These are phyloP conservation scores for Hypomecis atomaria DNA, from an alignment of 2,888 invertebrate species.

Conservation along the genomic window DNA sequence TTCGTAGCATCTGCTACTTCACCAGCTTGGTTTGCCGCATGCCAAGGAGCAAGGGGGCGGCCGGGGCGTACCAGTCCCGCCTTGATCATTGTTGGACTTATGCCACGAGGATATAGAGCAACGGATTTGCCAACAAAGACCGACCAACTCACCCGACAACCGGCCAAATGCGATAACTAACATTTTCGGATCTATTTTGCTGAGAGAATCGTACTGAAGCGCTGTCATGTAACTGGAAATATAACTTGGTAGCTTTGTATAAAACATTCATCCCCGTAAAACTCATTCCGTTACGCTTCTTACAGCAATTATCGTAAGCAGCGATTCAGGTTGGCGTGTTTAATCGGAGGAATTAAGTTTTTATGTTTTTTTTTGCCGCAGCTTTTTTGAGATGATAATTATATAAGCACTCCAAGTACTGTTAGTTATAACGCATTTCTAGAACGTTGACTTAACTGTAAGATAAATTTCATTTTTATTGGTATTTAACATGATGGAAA, in stretches of 20 bases:
- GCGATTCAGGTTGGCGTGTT: conserved; percentile 9
- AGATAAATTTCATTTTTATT: background rate
- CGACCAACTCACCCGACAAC: background rate
- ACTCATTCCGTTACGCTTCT: conserved; percentile 52
- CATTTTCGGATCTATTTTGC: background rate
- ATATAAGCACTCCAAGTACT: background rate
- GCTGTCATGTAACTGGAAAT: background rate
- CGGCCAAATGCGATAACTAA: background rate
- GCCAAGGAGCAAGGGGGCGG: conserved; percentile 61
- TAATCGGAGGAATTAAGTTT: conserved; percentile 19
- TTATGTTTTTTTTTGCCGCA: conserved; percentile 2
- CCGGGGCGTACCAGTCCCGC: conserved; percentile 66
- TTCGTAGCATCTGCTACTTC: conserved; percentile 19
- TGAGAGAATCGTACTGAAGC: background rate
- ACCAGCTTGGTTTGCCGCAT: conserved; percentile 12
- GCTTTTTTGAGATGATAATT: background rate
- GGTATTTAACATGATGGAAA: too few relatives aligned
- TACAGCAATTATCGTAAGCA: conserved; percentile 28
- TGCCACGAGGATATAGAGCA: conserved; percentile 31
- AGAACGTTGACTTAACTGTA: background rate
- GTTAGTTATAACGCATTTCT: background rate
- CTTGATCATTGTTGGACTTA: conserved; percentile 58
- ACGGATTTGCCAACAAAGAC: conserved; percentile 34
- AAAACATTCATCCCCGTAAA: conserved; percentile 41
- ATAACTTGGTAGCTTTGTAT: background rate